Percentiles rank a stretch among this genome's conserved stretches.
Conservation (phyloP, 2,113 vertebrate species). For the Synchiropus splendidus region DNA sequence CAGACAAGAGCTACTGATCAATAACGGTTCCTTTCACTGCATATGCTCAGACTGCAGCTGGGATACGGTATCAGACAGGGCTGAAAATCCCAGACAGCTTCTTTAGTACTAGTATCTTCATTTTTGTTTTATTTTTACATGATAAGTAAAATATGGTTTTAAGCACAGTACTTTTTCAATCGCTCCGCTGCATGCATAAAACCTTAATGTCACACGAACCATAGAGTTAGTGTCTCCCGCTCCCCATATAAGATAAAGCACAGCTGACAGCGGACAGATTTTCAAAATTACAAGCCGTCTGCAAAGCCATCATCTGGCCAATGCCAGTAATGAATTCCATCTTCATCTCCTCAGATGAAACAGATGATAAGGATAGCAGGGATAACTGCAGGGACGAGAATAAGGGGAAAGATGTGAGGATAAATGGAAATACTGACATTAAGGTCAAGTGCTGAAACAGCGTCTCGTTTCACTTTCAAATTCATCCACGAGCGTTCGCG, state of each 20-base stretch:
- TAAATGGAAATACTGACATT: conserved; percentile 31
- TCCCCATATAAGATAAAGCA: conserved; percentile 25
- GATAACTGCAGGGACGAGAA: background rate
- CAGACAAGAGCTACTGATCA: too few species aligned
- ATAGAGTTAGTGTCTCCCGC: too few species aligned
- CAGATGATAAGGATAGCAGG: conserved; percentile 2
- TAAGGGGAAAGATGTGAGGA: conserved; percentile 18
- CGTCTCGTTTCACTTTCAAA: conserved; percentile 41
- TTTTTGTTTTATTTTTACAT: too few species aligned
- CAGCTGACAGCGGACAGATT: conserved; percentile 12
- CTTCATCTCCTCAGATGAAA: conserved; percentile 38
- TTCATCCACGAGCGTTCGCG: conserved; percentile 38
- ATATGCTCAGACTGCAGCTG: too few species aligned
- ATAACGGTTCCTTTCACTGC: too few species aligned
- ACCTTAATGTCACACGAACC: too few species aligned
- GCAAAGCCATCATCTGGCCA: conserved; percentile 19
- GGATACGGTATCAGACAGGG: too few species aligned
- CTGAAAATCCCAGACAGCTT: too few species aligned
- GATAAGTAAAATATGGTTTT: too few species aligned
- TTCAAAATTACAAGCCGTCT: conserved; percentile 23
- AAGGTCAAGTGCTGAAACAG: conserved; percentile 53
- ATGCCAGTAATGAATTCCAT: conserved; percentile 9
- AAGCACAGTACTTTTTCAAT: too few species aligned
- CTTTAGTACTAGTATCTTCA: too few species aligned
- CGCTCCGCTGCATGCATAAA: too few species aligned